Base-by-base conservation (phyloP, 1,140 invertebrate genomes). In the Ceratina calcarata region DNA sequence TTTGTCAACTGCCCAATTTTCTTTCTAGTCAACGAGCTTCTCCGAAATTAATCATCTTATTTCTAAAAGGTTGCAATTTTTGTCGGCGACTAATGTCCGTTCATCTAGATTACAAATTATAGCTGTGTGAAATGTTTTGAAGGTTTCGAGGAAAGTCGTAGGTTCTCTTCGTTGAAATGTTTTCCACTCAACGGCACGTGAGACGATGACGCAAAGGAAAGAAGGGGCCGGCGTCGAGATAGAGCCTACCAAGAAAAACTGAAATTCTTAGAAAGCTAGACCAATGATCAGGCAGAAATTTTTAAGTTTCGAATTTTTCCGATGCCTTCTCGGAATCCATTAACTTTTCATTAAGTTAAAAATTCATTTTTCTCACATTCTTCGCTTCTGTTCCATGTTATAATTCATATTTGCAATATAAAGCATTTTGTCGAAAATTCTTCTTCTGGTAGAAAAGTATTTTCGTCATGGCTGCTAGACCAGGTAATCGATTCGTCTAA, bases 241-340 rank as follows among this genome's bases (percentile, higher is more conserved):
- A 70, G 10, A n/a, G 53, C 18, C 32, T 69, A 57, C 51, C 16
- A 32, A 51, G 67, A 32, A 57, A 70, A 70, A 15, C 55, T 8
- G 18, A 24, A 57, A 57, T 70, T 57, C 67, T 20, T 6, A 18
- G 51, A 13, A 32, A 27, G 51, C 10, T 45, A 7, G 37, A 10
- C 37, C 37, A 10, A 45, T 45, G 37, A 45, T 45, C 37, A 10
- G 37, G 37, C 37, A 45, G 10, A 13, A 53, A 68, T 24, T 2
- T 68, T 53, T n/a, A 8, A 15, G 7, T 16, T 53, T 24, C 15
- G 8, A 24, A 22, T 18, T 13, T n/a, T 69, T 10, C 15, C 22
- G 2, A 0, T 18, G 4, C 49, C 16, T 57, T 18, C 10, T 45
- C 10, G 8, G 37, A 45, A 45, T 10, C 37, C 37, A 10, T 45